Conservation (phyloP, 2,797 vertebrate species). For the Phoxinus dragarum region DNA sequence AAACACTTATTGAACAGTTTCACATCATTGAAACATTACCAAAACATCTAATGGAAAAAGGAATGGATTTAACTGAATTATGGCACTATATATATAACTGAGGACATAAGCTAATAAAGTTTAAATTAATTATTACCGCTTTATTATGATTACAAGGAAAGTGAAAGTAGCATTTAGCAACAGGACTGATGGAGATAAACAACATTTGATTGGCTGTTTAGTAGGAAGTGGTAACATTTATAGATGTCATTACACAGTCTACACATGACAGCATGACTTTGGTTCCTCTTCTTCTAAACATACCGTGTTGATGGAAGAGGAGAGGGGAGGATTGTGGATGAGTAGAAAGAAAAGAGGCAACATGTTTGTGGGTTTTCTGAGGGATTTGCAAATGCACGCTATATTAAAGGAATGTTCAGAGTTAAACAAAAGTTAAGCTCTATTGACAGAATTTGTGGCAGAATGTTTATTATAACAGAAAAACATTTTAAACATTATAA, state of each 20-base stretch:
- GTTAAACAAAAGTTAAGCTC: background rate
- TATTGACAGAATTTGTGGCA: background rate
- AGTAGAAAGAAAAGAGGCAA: background rate
- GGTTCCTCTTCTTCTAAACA: slow-evolving; percentile 34
- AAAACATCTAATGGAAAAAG: background rate
- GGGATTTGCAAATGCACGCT: background rate
- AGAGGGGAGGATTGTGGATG: background rate
- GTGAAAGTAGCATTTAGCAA: background rate
- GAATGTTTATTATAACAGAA: background rate
- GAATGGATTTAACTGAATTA: background rate
- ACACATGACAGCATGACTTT: slow-evolving; percentile 4
- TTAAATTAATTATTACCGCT: background rate
- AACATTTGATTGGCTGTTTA: slow-evolving; percentile 28
- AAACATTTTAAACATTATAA: background rate
- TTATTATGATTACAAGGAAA: background rate
- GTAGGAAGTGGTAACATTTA: slow-evolving; percentile 23
- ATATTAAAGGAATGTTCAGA: background rate
- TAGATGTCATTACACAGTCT: background rate
- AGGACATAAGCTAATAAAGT: background rate
- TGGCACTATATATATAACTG: background rate
- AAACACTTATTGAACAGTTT: background rate
- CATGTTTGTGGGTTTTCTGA: background rate
- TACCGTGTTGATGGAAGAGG: background rate
- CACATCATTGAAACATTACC: background rate
- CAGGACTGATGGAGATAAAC: background rate